Base-by-base conservation (phyloP, 2,797 vertebrate species). In the Phalanger gymnotis region DNA sequence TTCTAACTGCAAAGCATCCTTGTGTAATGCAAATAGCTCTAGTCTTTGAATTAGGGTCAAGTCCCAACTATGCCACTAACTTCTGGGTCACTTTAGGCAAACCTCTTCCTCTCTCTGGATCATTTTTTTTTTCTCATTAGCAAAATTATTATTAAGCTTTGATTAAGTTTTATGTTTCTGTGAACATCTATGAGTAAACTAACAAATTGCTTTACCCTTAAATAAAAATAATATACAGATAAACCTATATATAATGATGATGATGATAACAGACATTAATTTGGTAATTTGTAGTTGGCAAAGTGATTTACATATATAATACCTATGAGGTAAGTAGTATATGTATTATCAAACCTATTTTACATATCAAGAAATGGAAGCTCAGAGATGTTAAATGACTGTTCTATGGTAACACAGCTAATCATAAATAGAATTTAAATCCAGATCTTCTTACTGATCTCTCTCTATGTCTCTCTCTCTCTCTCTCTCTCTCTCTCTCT, bases 1-100 rank as follows among this genome's bases (percentile, higher is more conserved):
- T 94, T 95, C 40, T 93, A 94, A 12, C 66, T 94, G 2, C 92
- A 56, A 96, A 96, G 13, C 81, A 54, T 47, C 22, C 7, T 81
- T 47, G 7, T 81, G 40, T 87, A 87, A 87, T 87, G 34, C 22
- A 47, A 87, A 87, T 25, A 10, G 9, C 73, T 47, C 3, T 87
- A 22, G 19, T 51, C 73, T 47, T 87, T 87, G 73, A 51, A 87
- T 87, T 11, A 87, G 16, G n/a, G n/a, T 73, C 7, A 25, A 73
- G 7, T 47, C 25, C 3, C 40, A 87, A 47, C 22, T 47, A 25
- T 81, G 73, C 2, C 66, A 81, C 22, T 47, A 81, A 47, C 0
- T 81, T 27, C 73, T 81, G 40, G 73, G 22, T 25, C 40, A 81
- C 22, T 81, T 51, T 4, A 47, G 40, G 3, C 73, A 47, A 87